phyloP scores from a whole-genome alignment of 92 coral and sea anemone species.

The Meandrina meandrites region DNA sequence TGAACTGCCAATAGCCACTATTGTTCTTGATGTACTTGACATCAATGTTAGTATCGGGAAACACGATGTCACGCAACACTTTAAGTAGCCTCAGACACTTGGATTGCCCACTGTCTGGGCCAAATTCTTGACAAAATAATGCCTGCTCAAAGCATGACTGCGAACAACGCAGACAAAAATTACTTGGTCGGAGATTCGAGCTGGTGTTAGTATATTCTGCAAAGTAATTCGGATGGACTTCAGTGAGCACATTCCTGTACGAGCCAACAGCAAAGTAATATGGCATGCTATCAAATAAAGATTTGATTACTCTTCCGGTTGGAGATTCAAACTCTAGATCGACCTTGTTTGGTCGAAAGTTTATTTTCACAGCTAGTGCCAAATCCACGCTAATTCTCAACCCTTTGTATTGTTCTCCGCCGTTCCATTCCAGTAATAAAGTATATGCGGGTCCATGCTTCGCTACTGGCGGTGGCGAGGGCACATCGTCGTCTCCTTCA shows the following conservation, averaged over 20 bases:
- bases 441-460: constrained; percentile 37
- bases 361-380: constrained; percentile 37
- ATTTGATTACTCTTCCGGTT: not conserved
- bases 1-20: not conserved
- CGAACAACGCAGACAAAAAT: constrained; percentile 17
- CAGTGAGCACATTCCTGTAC: not conserved
- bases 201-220: not conserved
- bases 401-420: constrained; percentile 20
- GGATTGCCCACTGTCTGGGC: constrained; percentile 13
- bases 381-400: constrained; percentile 34
- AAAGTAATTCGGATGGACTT: not conserved
- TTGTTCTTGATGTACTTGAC: not conserved
- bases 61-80: constrained; percentile 10
- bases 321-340: not conserved
- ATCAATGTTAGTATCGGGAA: not conserved
- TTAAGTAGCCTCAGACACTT: constrained; percentile 4
- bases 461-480: not conserved
- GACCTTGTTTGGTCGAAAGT: constrained; percentile 6
- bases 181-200: not conserved
- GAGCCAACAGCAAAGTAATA: not conserved
- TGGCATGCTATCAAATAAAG: not conserved
- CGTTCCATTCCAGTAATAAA: constrained; percentile 21
- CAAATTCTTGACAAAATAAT: not conserved
- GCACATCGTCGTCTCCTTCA: not conserved
- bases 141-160: constrained; percentile 14